Evolutionary conservation across 2,888 invertebrate genomes (phyloP).

Genomic region (Nycteola revayana): DNA sequence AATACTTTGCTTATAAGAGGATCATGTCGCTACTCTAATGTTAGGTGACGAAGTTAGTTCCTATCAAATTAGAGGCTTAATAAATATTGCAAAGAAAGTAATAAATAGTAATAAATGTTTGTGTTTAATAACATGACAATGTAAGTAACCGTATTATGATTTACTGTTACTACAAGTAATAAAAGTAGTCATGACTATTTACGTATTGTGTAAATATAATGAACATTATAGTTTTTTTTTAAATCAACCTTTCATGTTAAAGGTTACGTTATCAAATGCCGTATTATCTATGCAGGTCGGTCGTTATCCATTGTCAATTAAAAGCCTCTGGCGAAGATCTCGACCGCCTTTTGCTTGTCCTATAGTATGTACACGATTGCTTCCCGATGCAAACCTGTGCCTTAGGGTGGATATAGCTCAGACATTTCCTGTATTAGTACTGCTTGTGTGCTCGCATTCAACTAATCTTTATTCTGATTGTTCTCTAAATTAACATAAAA

Average conservation of each 20-base stretch:
- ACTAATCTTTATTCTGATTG: conserved; percentile 60
- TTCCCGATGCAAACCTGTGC: conserved; percentile 68
- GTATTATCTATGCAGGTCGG: conserved; percentile 54
- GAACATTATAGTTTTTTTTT: too few relatives aligned
- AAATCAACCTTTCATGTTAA: conserved; percentile 37
- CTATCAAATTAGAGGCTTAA: too few relatives aligned
- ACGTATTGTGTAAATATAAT: too few relatives aligned
- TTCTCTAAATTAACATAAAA: conserved; percentile 69
- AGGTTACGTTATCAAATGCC: conserved; percentile 52
- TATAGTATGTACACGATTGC: conserved; percentile 65
- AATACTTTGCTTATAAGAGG: too few relatives aligned
- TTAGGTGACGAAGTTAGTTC: too few relatives aligned
- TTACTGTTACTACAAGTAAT: conserved; percentile 39
- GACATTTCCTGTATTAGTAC: conserved; percentile 74
- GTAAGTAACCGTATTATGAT: too few relatives aligned
- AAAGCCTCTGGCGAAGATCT: conserved; percentile 63
- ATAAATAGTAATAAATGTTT: too few relatives aligned
- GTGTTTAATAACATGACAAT: too few relatives aligned
- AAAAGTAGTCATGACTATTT: too few relatives aligned
- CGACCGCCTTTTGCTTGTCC: conserved; percentile 76
- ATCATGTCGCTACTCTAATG: too few relatives aligned
- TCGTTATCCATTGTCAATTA: conserved; percentile 73
- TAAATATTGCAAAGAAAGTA: too few relatives aligned
- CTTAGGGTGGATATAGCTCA: conserved; percentile 66
- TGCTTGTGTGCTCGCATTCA: conserved; percentile 56